Percentiles rank a stretch among this genome's conserved stretches.
phyloP scores from a whole-genome alignment of 2,113 vertebrate species.

The Indri indri region DNA sequence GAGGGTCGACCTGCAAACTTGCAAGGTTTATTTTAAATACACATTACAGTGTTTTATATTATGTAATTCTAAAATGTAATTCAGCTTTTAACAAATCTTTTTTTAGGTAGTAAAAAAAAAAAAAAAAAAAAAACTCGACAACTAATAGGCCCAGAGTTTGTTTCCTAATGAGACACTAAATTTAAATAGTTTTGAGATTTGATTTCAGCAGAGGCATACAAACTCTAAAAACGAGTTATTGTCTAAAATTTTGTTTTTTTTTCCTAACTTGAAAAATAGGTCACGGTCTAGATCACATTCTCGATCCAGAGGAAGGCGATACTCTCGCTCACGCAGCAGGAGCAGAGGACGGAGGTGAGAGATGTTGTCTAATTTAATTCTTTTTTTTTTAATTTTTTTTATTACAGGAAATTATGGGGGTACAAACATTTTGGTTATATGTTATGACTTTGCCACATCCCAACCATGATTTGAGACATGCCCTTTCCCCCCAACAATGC shows the following conservation, averaged over 20 bases:
- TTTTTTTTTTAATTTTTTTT: not conserved
- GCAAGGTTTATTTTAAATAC: slow-evolving; percentile 98
- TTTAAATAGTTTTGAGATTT: slow-evolving; percentile 85
- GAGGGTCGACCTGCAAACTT: slow-evolving; percentile 96
- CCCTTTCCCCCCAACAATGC: too few relatives aligned
- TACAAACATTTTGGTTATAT: too few relatives aligned
- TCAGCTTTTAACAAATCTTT: slow-evolving; percentile 88
- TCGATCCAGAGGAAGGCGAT: slow-evolving; percentile 88
- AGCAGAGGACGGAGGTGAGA: slow-evolving; percentile 90
- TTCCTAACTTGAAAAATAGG: slow-evolving; percentile 85
- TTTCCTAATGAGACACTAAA: slow-evolving; percentile 85
- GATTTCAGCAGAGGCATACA: slow-evolving; percentile 84
- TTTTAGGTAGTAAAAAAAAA: slow-evolving; percentile 87
- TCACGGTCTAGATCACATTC: slow-evolving; percentile 90
- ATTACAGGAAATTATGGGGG: too few relatives aligned
- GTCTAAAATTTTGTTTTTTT: slow-evolving; percentile 77
- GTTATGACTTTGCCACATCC: too few relatives aligned
- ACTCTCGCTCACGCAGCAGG: slow-evolving; percentile 89
- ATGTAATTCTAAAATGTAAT: slow-evolving; percentile 90
- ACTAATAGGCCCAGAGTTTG: slow-evolving; percentile 85
- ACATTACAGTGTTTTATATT: slow-evolving; percentile 92
- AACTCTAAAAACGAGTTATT: slow-evolving; percentile 17
- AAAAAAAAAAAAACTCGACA: slow-evolving; percentile 79
- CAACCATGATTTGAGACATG: too few relatives aligned
- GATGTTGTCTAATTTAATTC: not conserved